Evolutionary conservation across 1,140 invertebrate species (phyloP).

Genomic region (roundworm (Caenorhabditis elegans)): WBcel235 BX284606.5:2560001-2560500

Average conservation of each 20-base stretch:
- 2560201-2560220: conserved; percentile 83
- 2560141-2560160: conserved; percentile 83
- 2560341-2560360: conserved; percentile 76
- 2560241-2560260: conserved; percentile 80
- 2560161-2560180: conserved; percentile 76
- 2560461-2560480: conserved; percentile 79
- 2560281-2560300: not conserved
- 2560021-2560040: too few species aligned
- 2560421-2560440: conserved; percentile 52
- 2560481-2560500: conserved; percentile 80
- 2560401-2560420: conserved; percentile 78
- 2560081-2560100: too few species aligned
- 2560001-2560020: too few species aligned
- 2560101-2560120: too few species aligned
- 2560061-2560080: too few species aligned
- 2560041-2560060: too few species aligned
- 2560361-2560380: conserved; percentile 72
- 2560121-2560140: conserved; percentile 72
- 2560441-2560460: conserved; percentile 75
- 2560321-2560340: conserved; percentile 74
- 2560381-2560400: conserved; percentile 73
- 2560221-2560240: conserved; percentile 75
- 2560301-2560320: conserved; percentile 67
- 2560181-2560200: conserved; percentile 73
- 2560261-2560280: conserved; percentile 78